Percentiles rank a stretch among this genome's conserved stretches.
Evolutionary conservation across 2,888 invertebrate genomes (phyloP).

Genomic region (Diogma glabrata): DNA sequence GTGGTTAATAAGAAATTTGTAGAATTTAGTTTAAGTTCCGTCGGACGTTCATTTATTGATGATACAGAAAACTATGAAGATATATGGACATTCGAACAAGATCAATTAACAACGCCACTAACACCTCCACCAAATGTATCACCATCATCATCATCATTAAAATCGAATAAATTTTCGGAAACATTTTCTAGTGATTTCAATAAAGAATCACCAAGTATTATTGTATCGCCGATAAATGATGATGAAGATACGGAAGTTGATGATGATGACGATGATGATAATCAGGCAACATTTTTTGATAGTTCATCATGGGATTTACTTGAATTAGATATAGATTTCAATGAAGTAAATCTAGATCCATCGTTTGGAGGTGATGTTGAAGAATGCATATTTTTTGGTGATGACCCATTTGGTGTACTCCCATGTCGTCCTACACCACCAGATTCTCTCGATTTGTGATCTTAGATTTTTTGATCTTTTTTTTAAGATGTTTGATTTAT

Average conservation of each 20-base stretch:
- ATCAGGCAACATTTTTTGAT: background rate
- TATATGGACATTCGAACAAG: constrained; percentile 27
- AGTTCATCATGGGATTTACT: constrained; percentile 51
- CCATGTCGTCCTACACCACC: constrained; percentile 50
- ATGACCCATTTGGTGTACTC: constrained; percentile 45
- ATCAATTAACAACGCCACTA: constrained; percentile 44
- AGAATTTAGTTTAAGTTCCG: constrained; percentile 35
- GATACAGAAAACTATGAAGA: constrained; percentile 34
- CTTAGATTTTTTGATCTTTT: too few relatives aligned
- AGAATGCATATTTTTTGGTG: constrained; percentile 47
- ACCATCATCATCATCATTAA: constrained; percentile 30
- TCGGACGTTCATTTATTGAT: constrained; percentile 36
- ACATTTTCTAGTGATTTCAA: constrained; percentile 53
- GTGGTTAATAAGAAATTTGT: constrained; percentile 19
- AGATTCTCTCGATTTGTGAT: constrained; percentile 34
- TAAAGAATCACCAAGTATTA: constrained; percentile 42
- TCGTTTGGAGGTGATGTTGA: constrained; percentile 51
- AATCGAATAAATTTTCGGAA: constrained; percentile 39
- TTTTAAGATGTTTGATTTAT: too few relatives aligned
- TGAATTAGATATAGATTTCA: constrained; percentile 48
- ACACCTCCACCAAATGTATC: constrained; percentile 56
- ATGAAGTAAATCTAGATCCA: constrained; percentile 49
- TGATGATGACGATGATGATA: constrained; percentile 22
- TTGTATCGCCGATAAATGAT: constrained; percentile 40
- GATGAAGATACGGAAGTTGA: constrained; percentile 31